Base-by-base conservation (phyloP, 2,797 vertebrate genomes). In the Crypturellus tataupa region DNA sequence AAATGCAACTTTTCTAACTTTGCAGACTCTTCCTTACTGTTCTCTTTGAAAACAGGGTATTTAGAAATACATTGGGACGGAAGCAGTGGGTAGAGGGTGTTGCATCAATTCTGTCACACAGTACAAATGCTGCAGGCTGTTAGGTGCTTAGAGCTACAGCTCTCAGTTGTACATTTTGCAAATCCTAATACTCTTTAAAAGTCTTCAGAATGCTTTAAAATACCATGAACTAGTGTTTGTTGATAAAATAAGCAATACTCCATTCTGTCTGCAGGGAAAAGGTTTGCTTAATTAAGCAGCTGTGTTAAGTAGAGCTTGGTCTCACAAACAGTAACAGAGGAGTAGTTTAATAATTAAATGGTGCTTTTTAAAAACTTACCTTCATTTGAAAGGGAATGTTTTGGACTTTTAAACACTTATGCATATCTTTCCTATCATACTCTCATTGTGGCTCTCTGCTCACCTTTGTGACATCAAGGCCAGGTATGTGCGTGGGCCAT, bases 271-370 rank as follows among this genome's bases (percentile, higher is more conserved):
- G 33, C 42, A 87, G 77, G 31, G 51, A 79, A 85, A 56, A 63
- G 29, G 4, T 29, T 46, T 85, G 47, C 76, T 85, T 93, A 79
- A 73, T 93, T 69, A 72, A 76, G 9, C 12, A 73, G 42, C 19
- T 75, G 12, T n/a, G 24, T 86, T 80, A 59, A 85, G 59, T 68
- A 20, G 51, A 83, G 7, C 2, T 21, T 59, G 6, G 0, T 63
- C 12, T 79, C 55, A 29, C 31, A 62, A 64, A 64, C 15, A 47
- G 4, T 44, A 78, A 31, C 16, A 65, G 44, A 39, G 19, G 14
- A 71, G 49, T 17, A 89, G 27, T 9, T 31, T 56, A 31, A 56
- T 72, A 39, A 42, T 39, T 53, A 63, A 42, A 37, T 31, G 63
- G 16, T 29, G 8, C 18, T 44, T 8, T 0, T 6, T 33, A 63